Conservation (phyloP, 2,888 invertebrate species). For the Ectobius pallidus region DNA sequence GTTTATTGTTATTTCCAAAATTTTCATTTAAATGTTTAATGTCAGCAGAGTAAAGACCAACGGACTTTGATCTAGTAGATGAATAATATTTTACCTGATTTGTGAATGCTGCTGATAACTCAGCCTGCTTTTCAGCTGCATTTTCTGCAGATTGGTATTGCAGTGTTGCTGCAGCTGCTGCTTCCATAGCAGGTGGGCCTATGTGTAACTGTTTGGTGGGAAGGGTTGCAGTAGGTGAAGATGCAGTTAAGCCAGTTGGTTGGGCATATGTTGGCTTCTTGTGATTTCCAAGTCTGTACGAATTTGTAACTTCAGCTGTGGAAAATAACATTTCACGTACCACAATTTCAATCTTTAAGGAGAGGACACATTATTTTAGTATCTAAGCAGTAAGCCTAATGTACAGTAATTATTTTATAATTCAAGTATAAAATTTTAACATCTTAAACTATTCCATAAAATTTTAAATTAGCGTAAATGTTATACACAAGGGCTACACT, state of each 20-base stretch:
- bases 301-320: constrained; percentile 53
- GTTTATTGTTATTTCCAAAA: too few species aligned
- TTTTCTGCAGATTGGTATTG: too few species aligned
- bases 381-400: not conserved
- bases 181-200: too few species aligned
- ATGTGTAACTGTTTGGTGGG: not conserved
- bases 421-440: not conserved
- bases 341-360: constrained; percentile 21
- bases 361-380: not conserved
- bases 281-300: constrained; percentile 70
- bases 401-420: not conserved
- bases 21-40: too few species aligned
- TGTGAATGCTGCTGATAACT: too few species aligned
- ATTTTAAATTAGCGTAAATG: not conserved
- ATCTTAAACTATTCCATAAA: not conserved
- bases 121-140: too few species aligned
- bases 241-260: constrained; percentile 67
- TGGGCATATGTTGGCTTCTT: constrained; percentile 77
- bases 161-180: too few species aligned
- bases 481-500: not conserved
- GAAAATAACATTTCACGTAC: constrained; percentile 8
- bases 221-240: constrained; percentile 31
- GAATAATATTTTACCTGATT: too few species aligned
- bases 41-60: too few species aligned
- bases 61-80: too few species aligned